Conservation (phyloP, 2,888 invertebrate genomes). For the Luffia ferchaultella region DNA sequence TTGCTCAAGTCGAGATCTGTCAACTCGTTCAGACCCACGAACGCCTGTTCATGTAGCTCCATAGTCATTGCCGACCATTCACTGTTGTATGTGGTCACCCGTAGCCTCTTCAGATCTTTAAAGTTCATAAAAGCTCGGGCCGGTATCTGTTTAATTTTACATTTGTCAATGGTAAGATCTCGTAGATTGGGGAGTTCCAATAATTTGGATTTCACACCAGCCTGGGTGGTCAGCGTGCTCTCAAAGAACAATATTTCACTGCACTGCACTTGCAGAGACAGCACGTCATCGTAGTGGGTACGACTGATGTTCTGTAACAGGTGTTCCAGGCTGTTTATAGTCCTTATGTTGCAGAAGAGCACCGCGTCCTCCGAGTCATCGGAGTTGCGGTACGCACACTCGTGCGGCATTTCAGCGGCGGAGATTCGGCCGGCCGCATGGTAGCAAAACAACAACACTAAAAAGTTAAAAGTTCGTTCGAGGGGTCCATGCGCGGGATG, state of each 20-base stretch:
- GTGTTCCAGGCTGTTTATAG: slow-evolving; percentile 73
- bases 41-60: slow-evolving; percentile 75
- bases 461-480: slow-evolving; percentile 55
- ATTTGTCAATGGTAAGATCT: slow-evolving; percentile 75
- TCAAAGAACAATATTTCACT: slow-evolving; percentile 79
- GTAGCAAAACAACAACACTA: slow-evolving; percentile 60
- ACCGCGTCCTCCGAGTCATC: slow-evolving; percentile 62
- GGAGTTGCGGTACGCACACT: slow-evolving; percentile 75
- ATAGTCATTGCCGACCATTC: slow-evolving; percentile 83
- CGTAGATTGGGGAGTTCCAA: slow-evolving; percentile 71
- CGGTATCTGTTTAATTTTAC: slow-evolving; percentile 79
- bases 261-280: slow-evolving; percentile 74
- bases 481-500: slow-evolving; percentile 45
- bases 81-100: slow-evolving; percentile 77
- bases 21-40: slow-evolving; percentile 72
- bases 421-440: slow-evolving; percentile 45
- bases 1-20: slow-evolving; percentile 74
- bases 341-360: slow-evolving; percentile 75
- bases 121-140: slow-evolving; percentile 73
- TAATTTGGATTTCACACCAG: slow-evolving; percentile 47
- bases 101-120: slow-evolving; percentile 71
- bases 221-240: slow-evolving; percentile 68
- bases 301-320: slow-evolving; percentile 74
- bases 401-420: slow-evolving; percentile 67
- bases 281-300: slow-evolving; percentile 71